Evolutionary conservation across 2,888 invertebrate species (phyloP).

Genomic region (Melinaea marsaeus): DNA sequence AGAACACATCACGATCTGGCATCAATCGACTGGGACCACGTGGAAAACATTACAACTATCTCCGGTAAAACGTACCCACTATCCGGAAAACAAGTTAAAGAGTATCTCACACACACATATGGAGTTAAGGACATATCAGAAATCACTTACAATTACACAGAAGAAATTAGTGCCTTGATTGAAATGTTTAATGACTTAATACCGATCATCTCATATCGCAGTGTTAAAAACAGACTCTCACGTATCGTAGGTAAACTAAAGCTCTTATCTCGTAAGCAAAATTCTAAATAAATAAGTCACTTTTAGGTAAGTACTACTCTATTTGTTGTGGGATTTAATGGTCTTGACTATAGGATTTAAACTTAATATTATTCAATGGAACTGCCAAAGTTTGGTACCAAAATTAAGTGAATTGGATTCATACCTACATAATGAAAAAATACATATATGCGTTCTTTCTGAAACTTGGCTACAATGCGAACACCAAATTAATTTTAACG

Average conservation of each 20-base stretch:
- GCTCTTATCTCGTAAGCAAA: slow-evolving; percentile 7
- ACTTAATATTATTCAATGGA: slow-evolving; percentile 11
- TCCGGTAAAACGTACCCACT: slow-evolving; percentile 12
- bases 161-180: background rate
- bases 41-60: slow-evolving; percentile 8
- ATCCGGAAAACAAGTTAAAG: slow-evolving; percentile 12
- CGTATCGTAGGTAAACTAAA: slow-evolving; percentile 8
- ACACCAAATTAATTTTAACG: no score
- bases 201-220: background rate
- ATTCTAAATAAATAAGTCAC: slow-evolving; percentile 1
- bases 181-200: background rate
- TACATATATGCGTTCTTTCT: background rate
- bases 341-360: slow-evolving; percentile 3
- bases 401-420: slow-evolving; percentile 10
- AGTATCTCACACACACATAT: background rate
- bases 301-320: slow-evolving; percentile 1
- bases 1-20: slow-evolving; percentile 9
- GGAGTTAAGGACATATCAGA: slow-evolving; percentile 2
- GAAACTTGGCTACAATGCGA: no score
- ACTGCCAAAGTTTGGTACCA: slow-evolving; percentile 4
- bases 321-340: background rate
- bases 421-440: slow-evolving; percentile 4
- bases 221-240: slow-evolving; percentile 9
- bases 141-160: slow-evolving; percentile 9
- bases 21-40: slow-evolving; percentile 9